Evolutionary conservation across 2,888 invertebrate genomes (phyloP).

Genomic region (Aethes cnicana): DNA sequence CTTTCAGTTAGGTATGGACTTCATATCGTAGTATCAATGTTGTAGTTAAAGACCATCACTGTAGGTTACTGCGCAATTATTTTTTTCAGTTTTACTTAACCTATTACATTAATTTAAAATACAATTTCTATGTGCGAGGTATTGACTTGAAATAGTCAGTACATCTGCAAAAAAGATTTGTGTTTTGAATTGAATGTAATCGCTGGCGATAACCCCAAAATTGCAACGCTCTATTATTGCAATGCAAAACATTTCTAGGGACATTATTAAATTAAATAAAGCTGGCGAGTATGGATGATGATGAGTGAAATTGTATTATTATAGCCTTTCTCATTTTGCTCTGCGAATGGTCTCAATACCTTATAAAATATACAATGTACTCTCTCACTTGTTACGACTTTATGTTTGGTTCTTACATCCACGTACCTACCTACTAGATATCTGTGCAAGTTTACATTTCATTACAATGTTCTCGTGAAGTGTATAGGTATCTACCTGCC

Average conservation of each 20-base stretch:
- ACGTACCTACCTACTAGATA: slow-evolving; percentile 7
- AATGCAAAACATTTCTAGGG: slow-evolving; percentile 41
- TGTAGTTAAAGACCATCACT: slow-evolving; percentile 31
- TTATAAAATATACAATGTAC: slow-evolving; percentile 8
- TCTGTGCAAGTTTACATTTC: slow-evolving; percentile 12
- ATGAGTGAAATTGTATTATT: slow-evolving; percentile 67
- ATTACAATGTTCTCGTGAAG: background rate
- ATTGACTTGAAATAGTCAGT: slow-evolving; percentile 25
- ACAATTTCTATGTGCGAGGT: background rate
- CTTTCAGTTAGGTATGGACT: slow-evolving; percentile 18
- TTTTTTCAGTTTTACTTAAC: slow-evolving; percentile 31
- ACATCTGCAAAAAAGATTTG: slow-evolving; percentile 36
- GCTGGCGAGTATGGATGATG: slow-evolving; percentile 71
- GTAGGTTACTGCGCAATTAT: slow-evolving; percentile 37
- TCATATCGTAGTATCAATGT: slow-evolving; percentile 22
- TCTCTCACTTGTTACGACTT: background rate
- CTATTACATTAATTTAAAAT: slow-evolving; percentile 15
- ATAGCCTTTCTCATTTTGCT: slow-evolving; percentile 41
- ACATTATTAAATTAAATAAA: slow-evolving; percentile 43
- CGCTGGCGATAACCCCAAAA: slow-evolving; percentile 52
- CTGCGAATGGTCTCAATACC: slow-evolving; percentile 46
- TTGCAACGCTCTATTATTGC: slow-evolving; percentile 49
- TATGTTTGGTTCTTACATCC: slow-evolving; percentile 2
- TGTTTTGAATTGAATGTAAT: slow-evolving; percentile 37
- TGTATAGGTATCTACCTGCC: slow-evolving; percentile 29